Conservation (phyloP, 2,888 invertebrate species). For the Liposcelis brunnea region DNA sequence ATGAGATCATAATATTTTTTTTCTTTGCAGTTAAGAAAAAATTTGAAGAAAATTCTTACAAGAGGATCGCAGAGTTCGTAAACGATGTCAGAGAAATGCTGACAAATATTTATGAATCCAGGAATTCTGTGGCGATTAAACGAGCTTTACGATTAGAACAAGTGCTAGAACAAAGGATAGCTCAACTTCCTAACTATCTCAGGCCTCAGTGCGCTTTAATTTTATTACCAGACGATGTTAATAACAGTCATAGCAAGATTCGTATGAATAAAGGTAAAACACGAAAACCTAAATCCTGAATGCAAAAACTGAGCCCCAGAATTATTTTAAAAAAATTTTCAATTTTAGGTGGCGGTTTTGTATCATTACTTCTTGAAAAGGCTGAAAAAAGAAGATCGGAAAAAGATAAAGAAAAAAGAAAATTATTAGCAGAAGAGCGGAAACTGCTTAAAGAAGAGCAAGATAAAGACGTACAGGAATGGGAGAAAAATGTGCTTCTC, state of each 20-base stretch:
- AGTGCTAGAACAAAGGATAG: constrained; percentile 29
- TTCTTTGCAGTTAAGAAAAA: constrained; percentile 17
- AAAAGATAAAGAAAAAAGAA: constrained; percentile 3
- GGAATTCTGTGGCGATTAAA: constrained; percentile 26
- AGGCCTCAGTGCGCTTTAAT: constrained; percentile 6
- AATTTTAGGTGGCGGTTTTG: constrained; percentile 9
- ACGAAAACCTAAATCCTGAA: too few species aligned
- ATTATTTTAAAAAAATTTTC: too few species aligned
- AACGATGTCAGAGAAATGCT: constrained; percentile 30
- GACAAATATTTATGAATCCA: constrained; percentile 31
- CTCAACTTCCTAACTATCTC: constrained; percentile 25
- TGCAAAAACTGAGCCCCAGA: too few species aligned
- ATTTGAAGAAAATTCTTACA: constrained; percentile 22
- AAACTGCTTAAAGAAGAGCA: constrained; percentile 27
- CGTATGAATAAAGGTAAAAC: constrained; percentile 7
- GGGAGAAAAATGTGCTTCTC: constrained; percentile 30
- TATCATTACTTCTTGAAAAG: constrained; percentile 5
- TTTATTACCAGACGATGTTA: not conserved
- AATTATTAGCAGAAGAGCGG: constrained; percentile 12
- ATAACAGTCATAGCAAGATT: constrained; percentile 3
- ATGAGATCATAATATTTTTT: too few species aligned
- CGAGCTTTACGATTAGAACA: constrained; percentile 28
- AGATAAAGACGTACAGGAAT: constrained; percentile 25
- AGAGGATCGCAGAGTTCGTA: constrained; percentile 27
- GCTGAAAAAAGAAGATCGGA: not conserved